These are phyloP conservation scores for Tauraco hartlaubi DNA, from an alignment of 2,797 vertebrate genomes.

Conservation along the genomic window DNA sequence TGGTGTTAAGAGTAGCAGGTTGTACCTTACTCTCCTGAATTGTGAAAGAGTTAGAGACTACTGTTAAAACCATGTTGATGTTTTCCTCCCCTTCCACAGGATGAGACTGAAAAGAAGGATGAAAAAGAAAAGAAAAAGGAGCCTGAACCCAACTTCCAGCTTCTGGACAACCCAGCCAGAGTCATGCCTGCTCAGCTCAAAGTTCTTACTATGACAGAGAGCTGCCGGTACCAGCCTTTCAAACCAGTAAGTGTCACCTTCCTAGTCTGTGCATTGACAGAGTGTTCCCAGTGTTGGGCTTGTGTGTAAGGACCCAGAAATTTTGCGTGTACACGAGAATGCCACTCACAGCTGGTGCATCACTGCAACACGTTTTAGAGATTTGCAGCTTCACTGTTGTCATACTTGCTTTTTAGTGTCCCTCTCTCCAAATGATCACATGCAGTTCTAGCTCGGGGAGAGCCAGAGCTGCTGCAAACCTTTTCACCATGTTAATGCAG, in stretches of 20 bases:
- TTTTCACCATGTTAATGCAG: not conserved
- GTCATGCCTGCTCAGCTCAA: conserved; percentile 98
- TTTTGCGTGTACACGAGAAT: not conserved
- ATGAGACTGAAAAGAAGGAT: conserved; percentile 89
- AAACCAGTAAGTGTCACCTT: conserved; percentile 87
- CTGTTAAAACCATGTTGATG: not conserved
- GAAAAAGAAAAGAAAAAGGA: conserved; percentile 99
- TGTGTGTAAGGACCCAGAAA: not conserved
- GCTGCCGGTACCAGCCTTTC: conserved; percentile 96
- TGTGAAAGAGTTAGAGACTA: not conserved
- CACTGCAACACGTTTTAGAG: not conserved
- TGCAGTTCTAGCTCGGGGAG: not conserved
- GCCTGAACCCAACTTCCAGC: conserved; percentile 94
- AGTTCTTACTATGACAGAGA: conserved; percentile 95
- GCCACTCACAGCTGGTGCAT: not conserved
- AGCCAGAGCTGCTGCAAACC: not conserved
- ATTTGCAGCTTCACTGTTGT: not conserved
- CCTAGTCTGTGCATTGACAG: not conserved
- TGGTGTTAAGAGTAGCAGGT: not conserved
- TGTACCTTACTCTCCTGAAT: not conserved
- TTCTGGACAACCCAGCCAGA: conserved; percentile 95
- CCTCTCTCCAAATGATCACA: not conserved
- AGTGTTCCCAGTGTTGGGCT: not conserved
- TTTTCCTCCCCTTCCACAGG: conserved; percentile 73
- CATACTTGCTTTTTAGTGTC: not conserved